Conservation (phyloP, 2,797 vertebrate species). For the Pyrocephalus nanus region DNA sequence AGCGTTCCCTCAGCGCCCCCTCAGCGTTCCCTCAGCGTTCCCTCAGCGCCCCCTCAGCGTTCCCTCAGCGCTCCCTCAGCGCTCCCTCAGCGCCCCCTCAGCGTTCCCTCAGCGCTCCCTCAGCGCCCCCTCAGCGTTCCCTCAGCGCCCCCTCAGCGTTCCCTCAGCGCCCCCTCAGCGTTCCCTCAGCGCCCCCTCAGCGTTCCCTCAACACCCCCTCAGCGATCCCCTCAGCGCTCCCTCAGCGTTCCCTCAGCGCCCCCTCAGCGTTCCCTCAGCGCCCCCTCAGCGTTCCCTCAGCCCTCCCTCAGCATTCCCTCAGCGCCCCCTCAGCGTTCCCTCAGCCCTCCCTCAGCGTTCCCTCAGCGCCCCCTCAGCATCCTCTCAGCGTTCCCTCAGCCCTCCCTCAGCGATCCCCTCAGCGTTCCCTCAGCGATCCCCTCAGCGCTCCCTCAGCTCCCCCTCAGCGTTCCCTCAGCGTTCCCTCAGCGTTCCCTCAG, state of each 20-base stretch:
- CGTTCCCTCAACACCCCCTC: no score
- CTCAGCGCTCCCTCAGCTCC: no score
- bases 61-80: neutral
- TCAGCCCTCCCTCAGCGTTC: no score
- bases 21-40: neutral
- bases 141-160: neutral
- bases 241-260: neutral
- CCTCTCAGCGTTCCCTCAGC: no score
- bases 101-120: neutral
- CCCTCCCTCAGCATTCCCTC: neutral
- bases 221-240: neutral
- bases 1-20: neutral
- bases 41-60: neutral
- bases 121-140: no score
- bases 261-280: no score
- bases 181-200: neutral
- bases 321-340: no score
- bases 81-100: neutral
- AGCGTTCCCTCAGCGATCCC: no score
- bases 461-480: no score
- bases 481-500: neutral
- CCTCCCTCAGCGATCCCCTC: no score
- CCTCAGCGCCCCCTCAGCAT: no score
- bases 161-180: neutral
- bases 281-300: neutral